Percentiles rank a stretch among this genome's conserved stretches.
Conservation (phyloP, 2,113 vertebrate genomes). For the Emydocephalus ijimae region DNA sequence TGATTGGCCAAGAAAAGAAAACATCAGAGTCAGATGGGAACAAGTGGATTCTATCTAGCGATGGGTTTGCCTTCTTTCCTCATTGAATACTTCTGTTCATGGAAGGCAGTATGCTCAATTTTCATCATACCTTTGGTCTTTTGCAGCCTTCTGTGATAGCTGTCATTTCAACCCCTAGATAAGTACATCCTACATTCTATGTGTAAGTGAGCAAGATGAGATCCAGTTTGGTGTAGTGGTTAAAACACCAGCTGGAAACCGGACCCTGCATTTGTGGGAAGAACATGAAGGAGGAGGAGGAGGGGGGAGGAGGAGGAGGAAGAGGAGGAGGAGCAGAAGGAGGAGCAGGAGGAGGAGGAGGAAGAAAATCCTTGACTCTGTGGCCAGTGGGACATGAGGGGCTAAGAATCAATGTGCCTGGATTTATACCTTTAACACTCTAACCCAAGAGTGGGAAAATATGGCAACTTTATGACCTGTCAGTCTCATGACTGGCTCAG, state of each 20-base stretch:
- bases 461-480: not conserved
- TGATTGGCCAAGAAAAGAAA: slow-evolving; percentile 7
- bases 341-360: not conserved
- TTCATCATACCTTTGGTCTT: not conserved
- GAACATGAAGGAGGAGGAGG: not conserved
- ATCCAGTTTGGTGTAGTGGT: not conserved
- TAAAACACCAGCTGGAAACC: not conserved
- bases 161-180: not conserved
- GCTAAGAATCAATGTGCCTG: not conserved
- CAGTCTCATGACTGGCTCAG: not conserved
- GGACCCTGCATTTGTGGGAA: not conserved
- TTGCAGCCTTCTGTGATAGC: not conserved
- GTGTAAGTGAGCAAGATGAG: not conserved
- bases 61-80: not conserved
- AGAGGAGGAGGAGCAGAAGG: too few relatives aligned
- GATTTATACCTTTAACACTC: not conserved
- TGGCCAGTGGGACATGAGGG: not conserved
- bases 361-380: not conserved
- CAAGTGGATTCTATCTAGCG: not conserved
- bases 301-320: too few relatives aligned
- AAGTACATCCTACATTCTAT: not conserved
- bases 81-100: not conserved
- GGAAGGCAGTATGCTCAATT: not conserved
- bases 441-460: not conserved
- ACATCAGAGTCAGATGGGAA: slow-evolving; percentile 21